Evolutionary conservation across 1,140 invertebrate species (phyloP).

Genomic region (Tyrophagus putrescentiae): DNA sequence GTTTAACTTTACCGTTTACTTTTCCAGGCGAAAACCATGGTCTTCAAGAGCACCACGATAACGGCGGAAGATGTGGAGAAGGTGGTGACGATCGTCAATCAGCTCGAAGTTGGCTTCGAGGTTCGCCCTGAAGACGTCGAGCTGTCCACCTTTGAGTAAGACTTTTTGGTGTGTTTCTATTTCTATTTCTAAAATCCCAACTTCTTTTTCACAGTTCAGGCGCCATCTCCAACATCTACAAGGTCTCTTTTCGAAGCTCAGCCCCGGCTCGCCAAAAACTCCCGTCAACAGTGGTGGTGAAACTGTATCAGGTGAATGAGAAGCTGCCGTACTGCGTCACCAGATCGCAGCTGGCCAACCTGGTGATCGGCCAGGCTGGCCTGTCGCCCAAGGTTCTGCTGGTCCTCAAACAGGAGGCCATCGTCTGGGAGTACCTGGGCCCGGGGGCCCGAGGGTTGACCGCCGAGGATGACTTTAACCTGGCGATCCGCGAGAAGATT

Average conservation of each 20-base stretch:
- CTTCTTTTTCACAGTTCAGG: constrained; percentile 1
- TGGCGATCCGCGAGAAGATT: background rate
- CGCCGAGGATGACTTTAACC: background rate
- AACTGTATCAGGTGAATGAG: background rate
- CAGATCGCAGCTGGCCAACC: background rate
- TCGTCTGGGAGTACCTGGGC: background rate
- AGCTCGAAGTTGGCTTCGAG: background rate
- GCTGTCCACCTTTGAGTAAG: background rate
- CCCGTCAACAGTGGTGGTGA: background rate
- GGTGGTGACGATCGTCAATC: too few relatives aligned
- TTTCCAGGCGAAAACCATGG: too few relatives aligned
- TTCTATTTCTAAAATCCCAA: background rate
- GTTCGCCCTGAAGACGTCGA: background rate
- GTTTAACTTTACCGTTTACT: too few relatives aligned
- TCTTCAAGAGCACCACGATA: too few relatives aligned
- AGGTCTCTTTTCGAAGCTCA: background rate
- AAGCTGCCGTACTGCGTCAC: background rate
- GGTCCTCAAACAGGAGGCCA: background rate
- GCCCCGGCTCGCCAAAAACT: background rate
- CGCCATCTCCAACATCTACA: background rate
- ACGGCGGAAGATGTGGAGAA: too few relatives aligned
- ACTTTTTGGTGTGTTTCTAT: background rate
- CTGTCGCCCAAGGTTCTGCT: background rate
- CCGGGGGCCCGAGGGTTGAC: background rate
- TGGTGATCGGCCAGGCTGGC: background rate